Evolutionary conservation across 2,113 vertebrate species (phyloP).

Genomic region (Ramphastos sulfuratus): DNA sequence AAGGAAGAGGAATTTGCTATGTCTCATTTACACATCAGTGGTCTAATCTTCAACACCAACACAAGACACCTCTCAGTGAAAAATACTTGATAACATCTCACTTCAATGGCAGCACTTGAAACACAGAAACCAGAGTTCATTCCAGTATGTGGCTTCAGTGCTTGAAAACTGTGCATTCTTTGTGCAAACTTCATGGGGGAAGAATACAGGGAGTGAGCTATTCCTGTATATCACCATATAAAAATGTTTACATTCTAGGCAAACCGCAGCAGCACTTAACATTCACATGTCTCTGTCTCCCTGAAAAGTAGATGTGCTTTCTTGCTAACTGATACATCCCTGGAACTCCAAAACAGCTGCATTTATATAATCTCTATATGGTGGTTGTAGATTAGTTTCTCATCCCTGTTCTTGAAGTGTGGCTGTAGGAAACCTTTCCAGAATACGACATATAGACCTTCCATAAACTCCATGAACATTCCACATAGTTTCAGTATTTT

Average conservation of each 20-base stretch:
- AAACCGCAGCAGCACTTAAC: not conserved
- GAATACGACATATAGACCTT: not conserved
- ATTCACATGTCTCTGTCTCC: not conserved
- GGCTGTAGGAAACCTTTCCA: not conserved
- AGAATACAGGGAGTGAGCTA: not conserved
- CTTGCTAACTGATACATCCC: not conserved
- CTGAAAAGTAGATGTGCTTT: not conserved
- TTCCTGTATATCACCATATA: not conserved
- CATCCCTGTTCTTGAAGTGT: not conserved
- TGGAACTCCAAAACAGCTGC: not conserved
- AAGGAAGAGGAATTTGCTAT: too few species aligned
- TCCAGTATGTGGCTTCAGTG: not conserved
- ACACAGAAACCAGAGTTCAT: not conserved
- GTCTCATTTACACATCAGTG: not conserved
- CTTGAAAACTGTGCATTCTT: not conserved
- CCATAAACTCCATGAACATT: not conserved
- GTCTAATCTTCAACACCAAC: not conserved
- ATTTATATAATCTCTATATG: not conserved
- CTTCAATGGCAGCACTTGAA: not conserved
- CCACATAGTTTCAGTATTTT: not conserved
- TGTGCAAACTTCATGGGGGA: not conserved
- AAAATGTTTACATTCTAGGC: slow-evolving; percentile 28
- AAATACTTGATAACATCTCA: not conserved
- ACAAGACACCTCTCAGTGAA: not conserved
- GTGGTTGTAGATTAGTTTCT: not conserved